Percentiles rank a stretch among this genome's conserved stretches.
Conservation (phyloP, 2,113 vertebrate genomes). For the Centropristis striata region DNA sequence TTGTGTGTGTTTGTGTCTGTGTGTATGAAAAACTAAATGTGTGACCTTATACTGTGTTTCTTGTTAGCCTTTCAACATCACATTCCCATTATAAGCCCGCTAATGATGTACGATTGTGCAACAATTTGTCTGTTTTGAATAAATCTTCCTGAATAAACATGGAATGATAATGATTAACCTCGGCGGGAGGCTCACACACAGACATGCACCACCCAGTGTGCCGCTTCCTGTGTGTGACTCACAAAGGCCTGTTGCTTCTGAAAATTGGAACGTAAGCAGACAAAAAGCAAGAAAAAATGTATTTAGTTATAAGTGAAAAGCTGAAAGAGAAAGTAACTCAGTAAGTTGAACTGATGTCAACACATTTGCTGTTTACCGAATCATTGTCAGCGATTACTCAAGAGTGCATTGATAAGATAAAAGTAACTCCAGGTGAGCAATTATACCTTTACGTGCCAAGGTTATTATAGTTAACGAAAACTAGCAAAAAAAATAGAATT, state of each 20-base stretch:
- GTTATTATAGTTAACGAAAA: too few species aligned
- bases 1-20: too few species aligned
- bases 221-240: background rate
- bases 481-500: too few species aligned
- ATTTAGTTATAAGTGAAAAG: background rate
- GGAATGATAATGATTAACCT: constrained; percentile 26
- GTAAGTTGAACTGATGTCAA: background rate
- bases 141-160: constrained; percentile 15
- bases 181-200: background rate
- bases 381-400: background rate
- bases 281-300: background rate
- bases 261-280: background rate
- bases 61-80: constrained; percentile 2
- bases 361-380: background rate
- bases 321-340: background rate
- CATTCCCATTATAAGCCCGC: background rate
- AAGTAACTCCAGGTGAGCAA: background rate
- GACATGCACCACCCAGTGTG: background rate
- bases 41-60: background rate
- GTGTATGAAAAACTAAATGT: background rate
- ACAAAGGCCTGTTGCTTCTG: background rate
- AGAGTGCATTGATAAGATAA: background rate
- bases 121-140: constrained; percentile 22
- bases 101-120: constrained; percentile 5
- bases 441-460: background rate